Base-by-base conservation (phyloP, 2,113 vertebrate species). In the Calonectris borealis region DNA sequence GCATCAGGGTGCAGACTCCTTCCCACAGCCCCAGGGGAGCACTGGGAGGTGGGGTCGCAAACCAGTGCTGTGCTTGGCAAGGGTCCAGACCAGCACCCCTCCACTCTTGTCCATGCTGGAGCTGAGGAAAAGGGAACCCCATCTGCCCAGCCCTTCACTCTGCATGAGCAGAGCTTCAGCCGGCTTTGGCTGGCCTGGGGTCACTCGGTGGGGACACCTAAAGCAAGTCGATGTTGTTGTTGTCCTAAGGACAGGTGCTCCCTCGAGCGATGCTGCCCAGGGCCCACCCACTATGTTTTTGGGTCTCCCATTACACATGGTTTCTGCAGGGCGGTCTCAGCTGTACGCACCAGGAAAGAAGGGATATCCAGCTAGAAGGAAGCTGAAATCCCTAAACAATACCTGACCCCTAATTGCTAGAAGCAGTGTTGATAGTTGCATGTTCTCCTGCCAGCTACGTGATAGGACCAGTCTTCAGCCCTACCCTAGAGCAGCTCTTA, bases 311-410 rank as follows among this genome's bases (percentile, higher is more conserved):
- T 87, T 61, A 72, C 48, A 75, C 12, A 11, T 3, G 8, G 16
- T 46, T 86, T 92, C 66, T 88, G 46, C 38, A 71, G 82, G 70
- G 49, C 25, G 0, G 7, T 48, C n/a, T 91, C 78, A 76, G 82
- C 57, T 60, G 26, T 64, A 18, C 3, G 7, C 31, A 61, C 16
- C 48, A 71, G 65, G 83, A 87, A 79, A 93, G 90, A 80, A 68
- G 76, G 49, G 72, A 73, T 69, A 54, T 73, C 27, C 36, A 34
- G 48, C 42, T 55, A 52, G 51, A 93, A 81, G 78, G 62, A 75
- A 89, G 52, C 61, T 70, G 40, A 87, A 94, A 89, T 82, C 75
- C 62, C 78, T 62, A 72, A 80, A 96, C 87, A 91, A 71, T 52
- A 69, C 34, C 34, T 15, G 58, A 88, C 60, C 52, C 51, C 36